These are phyloP conservation scores for Tethya wilhelma DNA, from an alignment of 37 sponge, comb jelly and placozoan species.

Conservation along the genomic window DNA sequence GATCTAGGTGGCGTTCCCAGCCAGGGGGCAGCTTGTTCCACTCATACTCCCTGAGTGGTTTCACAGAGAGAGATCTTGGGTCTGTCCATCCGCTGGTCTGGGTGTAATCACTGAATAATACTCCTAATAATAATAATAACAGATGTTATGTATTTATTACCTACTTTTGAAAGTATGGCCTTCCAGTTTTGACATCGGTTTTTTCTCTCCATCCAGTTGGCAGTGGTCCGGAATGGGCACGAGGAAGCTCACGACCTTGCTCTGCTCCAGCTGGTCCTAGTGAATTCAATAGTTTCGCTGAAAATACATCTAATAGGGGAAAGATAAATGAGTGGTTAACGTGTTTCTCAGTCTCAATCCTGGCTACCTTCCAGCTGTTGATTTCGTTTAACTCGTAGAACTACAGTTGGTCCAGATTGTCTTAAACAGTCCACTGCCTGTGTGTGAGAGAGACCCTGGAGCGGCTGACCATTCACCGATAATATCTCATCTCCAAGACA, in stretches of 20 bases:
- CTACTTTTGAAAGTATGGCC: conserved; percentile 78
- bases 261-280: too few relatives aligned
- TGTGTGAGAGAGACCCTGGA: conserved; percentile 52
- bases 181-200: conserved; percentile 57
- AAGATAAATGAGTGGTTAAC: background rate
- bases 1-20: conserved; percentile 61
- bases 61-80: conserved; percentile 47
- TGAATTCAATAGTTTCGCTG: background rate
- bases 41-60: conserved; percentile 51
- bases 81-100: conserved; percentile 70
- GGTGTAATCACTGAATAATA: conserved; percentile 78
- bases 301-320: background rate
- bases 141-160: background rate
- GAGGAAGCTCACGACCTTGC: background rate
- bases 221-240: background rate
- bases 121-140: too few relatives aligned
- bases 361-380: conserved; percentile 38
- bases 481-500: conserved; percentile 77
- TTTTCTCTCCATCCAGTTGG: conserved; percentile 68
- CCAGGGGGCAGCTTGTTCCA: conserved; percentile 74
- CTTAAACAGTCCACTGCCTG: conserved; percentile 47
- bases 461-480: conserved; percentile 54
- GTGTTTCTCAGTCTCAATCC: background rate
- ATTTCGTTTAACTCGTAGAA: conserved; percentile 42
- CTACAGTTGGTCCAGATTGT: conserved; percentile 38